phyloP scores from a whole-genome alignment of 1,140 invertebrate genomes.

The Epicauta chinensis region DNA sequence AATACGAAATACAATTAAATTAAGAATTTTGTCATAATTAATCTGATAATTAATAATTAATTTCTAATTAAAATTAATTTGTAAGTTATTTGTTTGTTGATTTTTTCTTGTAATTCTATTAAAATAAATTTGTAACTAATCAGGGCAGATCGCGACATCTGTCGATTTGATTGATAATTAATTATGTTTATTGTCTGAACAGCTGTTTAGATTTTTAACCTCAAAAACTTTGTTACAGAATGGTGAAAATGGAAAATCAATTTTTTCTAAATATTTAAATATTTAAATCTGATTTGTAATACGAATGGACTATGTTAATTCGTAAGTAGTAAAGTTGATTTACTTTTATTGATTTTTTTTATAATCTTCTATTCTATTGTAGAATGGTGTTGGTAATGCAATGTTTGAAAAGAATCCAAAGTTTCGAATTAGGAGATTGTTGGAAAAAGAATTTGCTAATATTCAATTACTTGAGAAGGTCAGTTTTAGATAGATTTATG shows the following conservation, averaged over 20 bases:
- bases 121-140: too few relatives aligned
- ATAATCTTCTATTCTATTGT: constrained; percentile 8
- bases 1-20: too few relatives aligned
- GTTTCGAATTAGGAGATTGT: constrained; percentile 13
- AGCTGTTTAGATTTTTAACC: constrained; percentile 2
- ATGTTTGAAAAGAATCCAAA: constrained; percentile 30
- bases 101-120: too few relatives aligned
- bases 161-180: not conserved
- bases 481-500: not conserved
- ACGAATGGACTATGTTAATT: constrained; percentile 4
- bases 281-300: not conserved
- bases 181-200: not conserved
- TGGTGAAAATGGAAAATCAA: constrained; percentile 1
- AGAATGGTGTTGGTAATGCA: constrained; percentile 20
- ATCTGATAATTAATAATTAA: too few relatives aligned
- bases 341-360: constrained; percentile 1
- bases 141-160: not conserved
- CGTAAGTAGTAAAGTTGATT: constrained; percentile 2
- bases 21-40: too few relatives aligned
- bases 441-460: constrained; percentile 11
- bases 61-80: too few relatives aligned
- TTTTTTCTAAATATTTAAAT: not conserved
- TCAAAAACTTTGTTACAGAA: not conserved
- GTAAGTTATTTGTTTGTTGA: too few relatives aligned
- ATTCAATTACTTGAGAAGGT: constrained; percentile 8